Evolutionary conservation across 2,888 invertebrate species (phyloP), one percentile per base, ranked within the genome.

Genomic region (Platycheirus albimanus): DNA sequence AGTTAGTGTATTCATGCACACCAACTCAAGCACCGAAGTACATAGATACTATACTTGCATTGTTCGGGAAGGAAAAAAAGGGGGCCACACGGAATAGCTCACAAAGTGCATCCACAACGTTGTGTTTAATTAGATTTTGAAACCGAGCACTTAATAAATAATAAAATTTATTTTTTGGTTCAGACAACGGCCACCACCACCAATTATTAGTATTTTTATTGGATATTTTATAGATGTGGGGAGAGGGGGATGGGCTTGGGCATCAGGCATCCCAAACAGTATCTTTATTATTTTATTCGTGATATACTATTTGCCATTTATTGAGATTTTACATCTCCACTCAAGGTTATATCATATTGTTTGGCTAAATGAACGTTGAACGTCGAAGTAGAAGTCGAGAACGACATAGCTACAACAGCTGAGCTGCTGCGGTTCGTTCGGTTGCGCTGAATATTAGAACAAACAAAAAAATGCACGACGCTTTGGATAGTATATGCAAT

Each of bases 391-490:
- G n/a, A n/a, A n/a, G 43, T 28, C 33, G 7, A 30, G 43, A 45
- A 36, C 41, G 13, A 43, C 64, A 28, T 19, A 38, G 8, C 36
- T 19, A n/a, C n/a, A n/a, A n/a, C n/a, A n/a, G n/a, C n/a, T n/a
- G n/a, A 33, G n/a, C 13, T 0, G 30, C 51, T 17, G 58, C 58
- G 43, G 19, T 49, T 74, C 70, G 69, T 58, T 76, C 64, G 24
- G 6, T 76, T 45, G 71, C 36, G 63, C 38, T 76, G 77, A 71
- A 81, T 81, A 81, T 81, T 81, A 66, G 80, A n/a, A 66, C 63
- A 36, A 49, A 41, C 33, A 38, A 47, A 20, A 52, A n/a, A n/a
- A n/a, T n/a, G n/a, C 15, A 49, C 33, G 13, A 49, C 52, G 47
- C 51, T 51, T 64, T 30, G 20, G 10, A 19, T 38, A 11, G 49